These are phyloP conservation scores for Frankliniella intonsa DNA, from an alignment of 2,888 invertebrate genomes.

Conservation along the genomic window DNA sequence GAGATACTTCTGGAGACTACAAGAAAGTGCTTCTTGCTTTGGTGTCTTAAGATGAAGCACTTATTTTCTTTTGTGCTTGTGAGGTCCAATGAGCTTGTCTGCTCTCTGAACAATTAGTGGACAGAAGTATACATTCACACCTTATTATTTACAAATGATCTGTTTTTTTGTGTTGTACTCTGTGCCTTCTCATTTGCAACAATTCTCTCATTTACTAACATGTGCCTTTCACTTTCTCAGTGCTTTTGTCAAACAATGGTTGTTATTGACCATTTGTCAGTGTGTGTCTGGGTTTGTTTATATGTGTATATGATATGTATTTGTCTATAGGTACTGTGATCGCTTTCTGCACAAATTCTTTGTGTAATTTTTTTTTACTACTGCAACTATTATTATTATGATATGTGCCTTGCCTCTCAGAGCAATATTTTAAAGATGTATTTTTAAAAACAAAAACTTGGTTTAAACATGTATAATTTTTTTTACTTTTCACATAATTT, in stretches of 20 bases:
- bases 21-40: constrained; percentile 82
- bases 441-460: neutral
- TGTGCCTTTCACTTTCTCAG: neutral
- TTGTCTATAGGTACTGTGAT: constrained; percentile 17
- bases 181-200: constrained; percentile 16
- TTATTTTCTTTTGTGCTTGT: neutral
- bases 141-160: neutral
- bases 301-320: neutral
- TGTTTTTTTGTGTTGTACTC: neutral
- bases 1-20: constrained; percentile 91
- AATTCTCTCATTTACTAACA: neutral
- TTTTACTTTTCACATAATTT: neutral
- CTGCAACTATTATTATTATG: constrained; percentile 8
- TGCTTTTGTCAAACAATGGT: neutral
- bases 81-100: constrained; percentile 1
- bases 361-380: constrained; percentile 6
- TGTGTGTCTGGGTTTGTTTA: neutral
- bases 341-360: constrained; percentile 9
- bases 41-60: constrained; percentile 56
- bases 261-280: neutral
- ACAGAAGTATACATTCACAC: neutral
- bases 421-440: neutral
- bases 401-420: neutral
- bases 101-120: constrained; percentile 9
- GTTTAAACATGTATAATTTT: neutral